Evolutionary conservation across 2,113 vertebrate genomes (phyloP).

Genomic region (Epinephelus lanceolatus): DNA sequence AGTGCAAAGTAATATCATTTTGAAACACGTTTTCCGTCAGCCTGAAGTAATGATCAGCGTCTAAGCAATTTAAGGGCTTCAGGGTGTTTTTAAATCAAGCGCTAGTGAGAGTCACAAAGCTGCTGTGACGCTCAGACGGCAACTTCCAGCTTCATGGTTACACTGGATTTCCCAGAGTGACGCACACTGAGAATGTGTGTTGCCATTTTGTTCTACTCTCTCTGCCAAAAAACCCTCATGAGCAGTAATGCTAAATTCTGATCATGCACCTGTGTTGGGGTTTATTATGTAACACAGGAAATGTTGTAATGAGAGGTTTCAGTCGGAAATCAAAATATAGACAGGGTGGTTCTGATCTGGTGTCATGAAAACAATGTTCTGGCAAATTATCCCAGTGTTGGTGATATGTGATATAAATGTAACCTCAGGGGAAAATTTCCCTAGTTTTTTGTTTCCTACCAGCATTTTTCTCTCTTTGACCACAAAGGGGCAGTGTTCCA

Average conservation of each 20-base stretch:
- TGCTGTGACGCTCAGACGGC: not conserved
- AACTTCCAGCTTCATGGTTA: slow-evolving; percentile 17
- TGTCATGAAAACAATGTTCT: not conserved
- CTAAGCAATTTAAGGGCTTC: not conserved
- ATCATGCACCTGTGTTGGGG: not conserved
- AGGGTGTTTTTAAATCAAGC: not conserved
- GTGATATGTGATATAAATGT: not conserved
- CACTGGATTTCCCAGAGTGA: slow-evolving; percentile 8
- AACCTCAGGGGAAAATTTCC: not conserved
- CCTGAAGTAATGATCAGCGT: not conserved
- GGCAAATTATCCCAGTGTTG: not conserved
- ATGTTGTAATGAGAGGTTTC: not conserved
- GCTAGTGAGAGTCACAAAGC: not conserved
- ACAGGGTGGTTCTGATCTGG: not conserved
- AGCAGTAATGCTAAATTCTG: not conserved
- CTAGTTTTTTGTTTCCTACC: not conserved
- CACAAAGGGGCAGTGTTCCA: slow-evolving; percentile 77
- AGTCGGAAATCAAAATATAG: not conserved
- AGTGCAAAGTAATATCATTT: not conserved
- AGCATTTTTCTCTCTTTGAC: slow-evolving; percentile 43
- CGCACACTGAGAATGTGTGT: not conserved
- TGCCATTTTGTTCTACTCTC: not conserved
- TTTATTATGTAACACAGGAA: not conserved
- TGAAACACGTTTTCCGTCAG: not conserved
- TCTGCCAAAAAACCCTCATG: not conserved